Evolutionary conservation across 2,888 invertebrate species (phyloP), one percentile per base, ranked within the genome.

Genomic region (Perithous albicinctus): DNA sequence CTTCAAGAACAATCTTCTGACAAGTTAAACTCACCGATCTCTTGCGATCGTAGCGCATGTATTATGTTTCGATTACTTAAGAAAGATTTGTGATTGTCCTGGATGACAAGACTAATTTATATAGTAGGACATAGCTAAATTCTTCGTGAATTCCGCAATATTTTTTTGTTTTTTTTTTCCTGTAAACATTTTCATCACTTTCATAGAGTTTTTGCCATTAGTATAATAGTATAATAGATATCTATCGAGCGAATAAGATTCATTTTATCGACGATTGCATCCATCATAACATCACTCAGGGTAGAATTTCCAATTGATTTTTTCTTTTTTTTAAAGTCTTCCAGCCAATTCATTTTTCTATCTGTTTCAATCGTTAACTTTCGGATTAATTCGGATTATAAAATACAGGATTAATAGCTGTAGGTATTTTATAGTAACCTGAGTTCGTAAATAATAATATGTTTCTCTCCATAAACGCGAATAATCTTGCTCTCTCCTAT

Each of bases 11-110:
- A 78, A 78, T 67, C 69, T 69, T 38, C 67, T 41, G 35, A 67
- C 20, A 35, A 66, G 38, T 41, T 54, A 18, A 48, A 64, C 18
- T 70, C 43, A 38, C 35, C 18, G 61, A 63, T 54, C 1, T 54
- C 8, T 59, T 46, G 41, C 23, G 43, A 41, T 82, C 23, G 15
- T 67, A 56, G 41, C 38, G 43, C 54, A 46, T 23, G 75, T 61
- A 64, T 64, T 75, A 63, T 82, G 63, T 78, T 66, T 80, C 41
- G 26, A 54, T 54, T 70, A 29, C 41, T 82, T 64, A 56, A 81
- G 48, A 51, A 74, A 70, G 66, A 43, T 70, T 75, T 56, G 66
- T 83, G 81, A 83, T 83, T 83, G 78, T 83, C 81, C 69, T 67
- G 61, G 59, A 83, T 66, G 61, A 75, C 29, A 48, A 74, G 61